Conservation (phyloP, 2,113 vertebrate genomes). For the Ceyx melanurus region DNA sequence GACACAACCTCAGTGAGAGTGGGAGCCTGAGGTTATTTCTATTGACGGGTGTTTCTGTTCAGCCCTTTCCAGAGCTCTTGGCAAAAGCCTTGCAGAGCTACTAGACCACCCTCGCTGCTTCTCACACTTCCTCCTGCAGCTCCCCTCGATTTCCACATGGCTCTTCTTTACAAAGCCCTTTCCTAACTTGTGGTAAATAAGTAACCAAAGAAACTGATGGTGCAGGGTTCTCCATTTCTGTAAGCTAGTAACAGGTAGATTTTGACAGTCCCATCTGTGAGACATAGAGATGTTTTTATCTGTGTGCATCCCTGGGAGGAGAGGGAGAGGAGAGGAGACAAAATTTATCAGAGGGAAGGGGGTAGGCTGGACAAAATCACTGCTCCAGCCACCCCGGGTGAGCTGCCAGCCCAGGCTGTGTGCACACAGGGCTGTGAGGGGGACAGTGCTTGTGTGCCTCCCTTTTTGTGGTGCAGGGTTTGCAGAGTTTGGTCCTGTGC, state of each 20-base stretch:
- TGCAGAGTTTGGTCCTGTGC: neutral
- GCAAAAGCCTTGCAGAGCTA: neutral
- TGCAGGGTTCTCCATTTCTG: neutral
- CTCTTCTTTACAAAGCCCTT: neutral
- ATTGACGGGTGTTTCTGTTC: neutral
- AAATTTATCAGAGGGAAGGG: neutral
- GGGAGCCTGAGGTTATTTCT: neutral
- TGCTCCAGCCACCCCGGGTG: fast-evolving
- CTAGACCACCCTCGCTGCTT: neutral
- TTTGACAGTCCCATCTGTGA: neutral
- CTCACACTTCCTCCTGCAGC: neutral
- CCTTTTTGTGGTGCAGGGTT: neutral
- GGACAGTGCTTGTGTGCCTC: too few relatives aligned
- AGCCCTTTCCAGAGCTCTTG: neutral
- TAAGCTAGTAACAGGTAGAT: neutral
- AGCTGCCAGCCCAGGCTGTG: neutral
- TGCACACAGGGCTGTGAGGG: neutral
- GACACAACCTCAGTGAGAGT: neutral
- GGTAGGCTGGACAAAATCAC: neutral
- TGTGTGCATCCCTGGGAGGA: neutral
- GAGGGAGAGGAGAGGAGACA: neutral
- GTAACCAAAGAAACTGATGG: neutral
- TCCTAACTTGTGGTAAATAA: neutral
- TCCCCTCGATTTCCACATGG: neutral
- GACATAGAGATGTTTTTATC: fast-evolving